Conservation (phyloP, 2,797 vertebrate species). For the Siniperca scherzeri region DNA sequence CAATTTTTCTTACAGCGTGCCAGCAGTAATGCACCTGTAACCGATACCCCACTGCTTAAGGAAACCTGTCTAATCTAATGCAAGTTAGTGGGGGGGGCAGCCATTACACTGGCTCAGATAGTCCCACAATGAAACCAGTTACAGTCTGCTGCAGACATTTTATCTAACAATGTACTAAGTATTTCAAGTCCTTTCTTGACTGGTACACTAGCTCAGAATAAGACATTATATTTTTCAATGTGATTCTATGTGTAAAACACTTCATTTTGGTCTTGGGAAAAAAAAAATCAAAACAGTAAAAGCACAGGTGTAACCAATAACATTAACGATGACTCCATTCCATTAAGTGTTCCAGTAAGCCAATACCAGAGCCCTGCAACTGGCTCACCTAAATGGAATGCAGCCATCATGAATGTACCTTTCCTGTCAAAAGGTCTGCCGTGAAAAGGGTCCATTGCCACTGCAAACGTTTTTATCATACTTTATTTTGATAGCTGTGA, state of each 20-base stretch:
- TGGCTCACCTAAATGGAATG: too few species aligned
- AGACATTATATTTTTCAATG: background rate
- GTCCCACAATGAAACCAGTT: slow-evolving; percentile 13
- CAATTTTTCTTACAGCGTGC: slow-evolving; percentile 34
- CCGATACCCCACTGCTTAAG: slow-evolving; percentile 51
- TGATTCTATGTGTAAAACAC: background rate
- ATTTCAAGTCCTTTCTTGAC: slow-evolving; percentile 14
- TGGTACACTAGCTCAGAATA: background rate
- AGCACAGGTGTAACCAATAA: background rate
- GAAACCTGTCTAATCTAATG: slow-evolving; percentile 60
- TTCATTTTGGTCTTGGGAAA: background rate
- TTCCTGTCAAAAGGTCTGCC: too few species aligned
- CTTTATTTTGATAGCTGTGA: background rate
- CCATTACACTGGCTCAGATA: slow-evolving; percentile 41
- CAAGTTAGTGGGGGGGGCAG: slow-evolving; percentile 38
- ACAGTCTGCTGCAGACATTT: slow-evolving; percentile 29
- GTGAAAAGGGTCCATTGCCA: too few species aligned
- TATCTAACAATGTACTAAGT: background rate
- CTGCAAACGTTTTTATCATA: background rate
- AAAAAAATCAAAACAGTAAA: background rate
- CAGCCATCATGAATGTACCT: too few species aligned
- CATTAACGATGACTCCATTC: background rate
- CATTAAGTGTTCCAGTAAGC: background rate
- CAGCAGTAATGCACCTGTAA: slow-evolving; percentile 49
- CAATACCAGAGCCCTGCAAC: background rate